Evolutionary conservation across 2,797 vertebrate species (phyloP).

Genomic region (Linurgus olivaceus): DNA sequence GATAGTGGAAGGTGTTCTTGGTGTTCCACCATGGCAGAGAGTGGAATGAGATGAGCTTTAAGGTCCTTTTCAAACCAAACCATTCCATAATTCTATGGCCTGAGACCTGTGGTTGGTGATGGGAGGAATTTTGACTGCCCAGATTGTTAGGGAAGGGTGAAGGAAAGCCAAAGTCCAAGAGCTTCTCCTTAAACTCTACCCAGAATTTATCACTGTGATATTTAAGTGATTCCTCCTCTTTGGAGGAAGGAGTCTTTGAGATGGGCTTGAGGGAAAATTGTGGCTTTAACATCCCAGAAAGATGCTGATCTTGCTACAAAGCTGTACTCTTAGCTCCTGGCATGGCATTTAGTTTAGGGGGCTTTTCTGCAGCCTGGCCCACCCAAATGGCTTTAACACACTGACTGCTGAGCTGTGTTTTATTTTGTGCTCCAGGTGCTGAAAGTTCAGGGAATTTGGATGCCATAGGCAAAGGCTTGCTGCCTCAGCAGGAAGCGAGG

Average conservation of each 20-base stretch:
- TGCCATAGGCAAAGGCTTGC: conserved; percentile 77
- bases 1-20: not conserved
- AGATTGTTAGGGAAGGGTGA: not conserved
- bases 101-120: accelerated
- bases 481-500: conserved; percentile 83
- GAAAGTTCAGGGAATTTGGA: conserved; percentile 74
- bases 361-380: not conserved
- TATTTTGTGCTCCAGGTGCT: conserved; percentile 48
- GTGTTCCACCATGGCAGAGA: not conserved
- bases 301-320: not conserved
- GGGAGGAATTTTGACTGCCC: not conserved
- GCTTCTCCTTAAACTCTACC: not conserved
- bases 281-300: not conserved
- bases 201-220: not conserved
- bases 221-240: not conserved
- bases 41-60: not conserved
- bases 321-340: not conserved
- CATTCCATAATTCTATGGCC: not conserved
- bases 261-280: not conserved
- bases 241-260: not conserved
- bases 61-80: not conserved
- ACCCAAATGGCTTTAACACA: not conserved
- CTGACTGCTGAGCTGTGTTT: not conserved
- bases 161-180: not conserved
- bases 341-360: not conserved